Percentiles rank a stretch among this genome's conserved stretches.
phyloP scores from a whole-genome alignment of 2,113 vertebrate species.

The Ptychochromis oligacanthus region DNA sequence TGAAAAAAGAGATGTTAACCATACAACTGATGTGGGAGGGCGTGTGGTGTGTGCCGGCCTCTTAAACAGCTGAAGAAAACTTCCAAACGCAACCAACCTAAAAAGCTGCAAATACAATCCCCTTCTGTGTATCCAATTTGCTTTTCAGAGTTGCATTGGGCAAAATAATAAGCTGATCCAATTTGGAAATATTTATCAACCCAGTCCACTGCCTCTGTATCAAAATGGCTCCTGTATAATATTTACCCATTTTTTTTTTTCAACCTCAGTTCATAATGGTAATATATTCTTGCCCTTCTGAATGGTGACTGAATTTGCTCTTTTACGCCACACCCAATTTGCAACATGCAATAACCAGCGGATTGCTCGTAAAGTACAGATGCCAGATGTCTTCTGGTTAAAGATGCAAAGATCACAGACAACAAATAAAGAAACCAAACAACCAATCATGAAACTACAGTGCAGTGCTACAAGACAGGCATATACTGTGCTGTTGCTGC shows the following conservation, averaged over 20 bases:
- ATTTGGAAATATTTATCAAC: conserved; percentile 81
- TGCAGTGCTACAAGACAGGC: conserved; percentile 19
- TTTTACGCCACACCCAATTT: conserved; percentile 70
- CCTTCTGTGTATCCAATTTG: conserved; percentile 74
- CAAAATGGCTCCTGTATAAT: conserved; percentile 60
- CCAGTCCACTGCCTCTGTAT: conserved; percentile 66
- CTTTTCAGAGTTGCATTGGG: conserved; percentile 72
- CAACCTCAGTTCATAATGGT: too few species aligned
- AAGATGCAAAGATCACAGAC: conserved; percentile 39
- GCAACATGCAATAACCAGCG: conserved; percentile 60
- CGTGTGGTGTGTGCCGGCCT: conserved; percentile 60
- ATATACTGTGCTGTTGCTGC: conserved; percentile 10
- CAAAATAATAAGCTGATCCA: conserved; percentile 80
- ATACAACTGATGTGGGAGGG: conserved; percentile 58
- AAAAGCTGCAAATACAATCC: conserved; percentile 74
- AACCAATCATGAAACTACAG: conserved; percentile 45
- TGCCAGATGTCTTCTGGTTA: conserved; percentile 31
- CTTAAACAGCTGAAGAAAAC: conserved; percentile 72
- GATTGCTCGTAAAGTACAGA: conserved; percentile 51
- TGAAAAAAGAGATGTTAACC: conserved; percentile 71
- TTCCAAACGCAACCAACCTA: conserved; percentile 71
- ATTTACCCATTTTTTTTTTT: too few species aligned
- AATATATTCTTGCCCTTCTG: conserved; percentile 75
- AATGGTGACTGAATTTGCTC: conserved; percentile 72
- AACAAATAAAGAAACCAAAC: conserved; percentile 47